A percentile compares a stretch with the other conserved stretches of the same genome.
phyloP scores from a whole-genome alignment of 2,113 vertebrate species.

The Girardinichthys multiradiatus region DNA sequence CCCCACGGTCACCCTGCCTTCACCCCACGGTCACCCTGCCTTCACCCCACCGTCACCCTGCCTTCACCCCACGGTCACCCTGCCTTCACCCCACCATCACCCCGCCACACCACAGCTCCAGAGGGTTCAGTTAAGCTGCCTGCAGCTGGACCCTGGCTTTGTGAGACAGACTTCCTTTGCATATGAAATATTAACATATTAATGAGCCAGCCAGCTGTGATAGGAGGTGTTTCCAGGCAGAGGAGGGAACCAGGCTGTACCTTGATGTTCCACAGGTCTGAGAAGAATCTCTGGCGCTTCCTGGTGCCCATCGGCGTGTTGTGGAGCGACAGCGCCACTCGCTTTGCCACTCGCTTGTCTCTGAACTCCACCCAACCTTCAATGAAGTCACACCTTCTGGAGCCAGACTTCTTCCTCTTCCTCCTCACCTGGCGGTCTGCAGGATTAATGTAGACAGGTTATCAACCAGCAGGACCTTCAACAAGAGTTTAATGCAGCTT shows the following conservation, averaged over 20 bases:
- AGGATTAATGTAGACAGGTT: not conserved
- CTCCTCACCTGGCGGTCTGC: conserved; percentile 68
- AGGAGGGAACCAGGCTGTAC: conserved; percentile 54
- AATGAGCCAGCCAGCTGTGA: not conserved
- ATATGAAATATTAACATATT: no score
- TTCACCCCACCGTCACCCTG: no score
- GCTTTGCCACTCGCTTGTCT: conserved; percentile 88
- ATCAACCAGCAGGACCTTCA: not conserved
- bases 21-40: no score
- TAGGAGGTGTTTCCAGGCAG: not conserved
- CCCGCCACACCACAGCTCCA: no score
- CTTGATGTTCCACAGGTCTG: conserved; percentile 90
- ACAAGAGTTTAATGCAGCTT: no score
- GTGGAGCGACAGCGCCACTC: conserved; percentile 84
- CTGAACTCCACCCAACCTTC: conserved; percentile 94
- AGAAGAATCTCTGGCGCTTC: conserved; percentile 82
- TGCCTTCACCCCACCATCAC: no score
- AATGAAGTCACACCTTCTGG: conserved; percentile 80
- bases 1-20: no score
- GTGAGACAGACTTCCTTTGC: no score
- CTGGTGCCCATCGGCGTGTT: conserved; percentile 85
- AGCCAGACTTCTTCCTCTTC: conserved; percentile 81
- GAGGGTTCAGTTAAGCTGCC: no score
- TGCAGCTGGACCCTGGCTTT: no score
- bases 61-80: no score